Percentiles rank a stretch among this genome's conserved stretches.
These are phyloP conservation scores for Drosophila mojavensis DNA, from an alignment of 1,140 invertebrate species.

Conservation along the genomic window DNA sequence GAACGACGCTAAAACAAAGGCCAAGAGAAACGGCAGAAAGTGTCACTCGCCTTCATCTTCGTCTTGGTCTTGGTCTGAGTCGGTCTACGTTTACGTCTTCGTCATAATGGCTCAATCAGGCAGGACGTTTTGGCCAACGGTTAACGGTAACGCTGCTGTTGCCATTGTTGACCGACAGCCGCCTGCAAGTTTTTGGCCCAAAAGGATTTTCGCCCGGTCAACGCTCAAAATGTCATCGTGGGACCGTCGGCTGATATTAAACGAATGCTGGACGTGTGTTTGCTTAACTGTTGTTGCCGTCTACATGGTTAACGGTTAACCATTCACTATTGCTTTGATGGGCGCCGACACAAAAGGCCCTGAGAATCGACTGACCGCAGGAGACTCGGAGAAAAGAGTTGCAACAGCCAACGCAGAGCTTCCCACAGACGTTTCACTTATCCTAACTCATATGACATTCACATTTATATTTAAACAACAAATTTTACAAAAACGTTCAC, in stretches of 20 bases:
- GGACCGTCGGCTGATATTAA: conserved; percentile 39
- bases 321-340: conserved; percentile 29
- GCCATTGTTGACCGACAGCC: conserved; percentile 41
- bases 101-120: conserved; percentile 77
- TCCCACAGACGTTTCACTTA: neutral
- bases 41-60: conserved; percentile 16
- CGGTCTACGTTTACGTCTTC: conserved; percentile 29
- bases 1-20: conserved; percentile 44
- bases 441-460: neutral
- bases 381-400: conserved; percentile 8
- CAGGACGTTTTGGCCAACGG: conserved; percentile 21
- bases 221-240: conserved; percentile 30
- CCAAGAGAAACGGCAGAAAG: conserved; percentile 20
- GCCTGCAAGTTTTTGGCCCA: conserved; percentile 17
- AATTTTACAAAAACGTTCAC: too few relatives aligned
- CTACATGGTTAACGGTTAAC: conserved; percentile 14
- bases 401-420: neutral
- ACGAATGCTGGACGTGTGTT: conserved; percentile 26
- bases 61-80: conserved; percentile 20
- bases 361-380: neutral
- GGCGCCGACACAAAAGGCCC: conserved; percentile 16
- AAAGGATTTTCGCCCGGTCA: conserved; percentile 41
- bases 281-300: conserved; percentile 32
- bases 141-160: conserved; percentile 29
- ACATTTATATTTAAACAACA: neutral